These are phyloP conservation scores for Panagrolaimus sp. DNA, from an alignment of 1,140 invertebrate species.

Conservation along the genomic window DNA sequence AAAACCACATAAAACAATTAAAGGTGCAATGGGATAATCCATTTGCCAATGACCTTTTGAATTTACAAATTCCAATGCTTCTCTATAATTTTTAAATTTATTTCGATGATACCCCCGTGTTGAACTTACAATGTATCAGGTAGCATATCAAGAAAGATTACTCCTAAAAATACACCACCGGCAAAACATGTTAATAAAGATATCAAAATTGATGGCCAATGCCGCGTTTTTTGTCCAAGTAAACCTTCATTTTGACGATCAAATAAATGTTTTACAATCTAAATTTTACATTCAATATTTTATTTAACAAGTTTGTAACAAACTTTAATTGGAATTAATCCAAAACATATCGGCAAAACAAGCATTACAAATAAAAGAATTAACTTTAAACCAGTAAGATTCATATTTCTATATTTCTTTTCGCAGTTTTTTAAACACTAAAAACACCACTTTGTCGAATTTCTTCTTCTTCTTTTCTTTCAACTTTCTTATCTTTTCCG, in stretches of 20 bases:
- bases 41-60: conserved; percentile 5
- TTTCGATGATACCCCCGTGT: too few relatives aligned
- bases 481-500: too few relatives aligned
- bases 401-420: too few relatives aligned
- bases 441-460: too few relatives aligned
- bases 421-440: too few relatives aligned
- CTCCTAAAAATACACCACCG: conserved; percentile 22
- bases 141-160: conserved; percentile 24
- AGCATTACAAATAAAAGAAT: conserved; percentile 18
- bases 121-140: conserved; percentile 25
- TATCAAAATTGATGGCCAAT: conserved; percentile 18
- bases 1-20: conserved; percentile 24
- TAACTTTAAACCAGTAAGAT: not conserved
- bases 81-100: conserved; percentile 17
- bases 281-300: not conserved
- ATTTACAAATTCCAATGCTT: conserved; percentile 15
- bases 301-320: not conserved
- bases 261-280: conserved; percentile 8
- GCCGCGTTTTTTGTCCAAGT: not conserved
- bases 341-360: not conserved
- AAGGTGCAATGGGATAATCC: conserved; percentile 20
- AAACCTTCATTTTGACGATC: conserved; percentile 6
- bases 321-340: conserved; percentile 17
- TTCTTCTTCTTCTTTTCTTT: too few relatives aligned
- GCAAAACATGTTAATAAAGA: conserved; percentile 26